Percentiles rank a stretch among this genome's conserved stretches.
Conservation (phyloP, 2,113 vertebrate species). For the Illadopsis cleaveri region DNA sequence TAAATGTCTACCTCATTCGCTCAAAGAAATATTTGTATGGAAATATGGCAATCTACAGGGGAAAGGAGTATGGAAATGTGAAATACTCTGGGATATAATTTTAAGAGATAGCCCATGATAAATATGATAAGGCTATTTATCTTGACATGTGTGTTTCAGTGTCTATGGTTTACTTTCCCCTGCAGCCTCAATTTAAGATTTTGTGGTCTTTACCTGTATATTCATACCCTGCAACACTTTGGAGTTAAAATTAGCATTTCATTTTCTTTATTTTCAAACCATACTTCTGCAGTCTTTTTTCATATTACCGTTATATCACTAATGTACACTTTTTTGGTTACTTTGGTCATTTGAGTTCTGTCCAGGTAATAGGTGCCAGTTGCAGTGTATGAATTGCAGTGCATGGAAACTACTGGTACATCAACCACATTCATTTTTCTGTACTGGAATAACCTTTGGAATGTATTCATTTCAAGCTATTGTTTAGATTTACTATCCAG, state of each 20-base stretch:
- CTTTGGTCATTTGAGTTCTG: background rate
- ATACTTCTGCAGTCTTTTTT: background rate
- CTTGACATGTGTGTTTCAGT: background rate
- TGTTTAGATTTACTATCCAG: constrained; percentile 57
- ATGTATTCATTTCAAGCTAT: background rate
- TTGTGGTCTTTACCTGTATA: background rate
- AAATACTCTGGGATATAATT: background rate
- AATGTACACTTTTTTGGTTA: background rate
- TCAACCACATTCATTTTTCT: background rate
- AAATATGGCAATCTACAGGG: background rate
- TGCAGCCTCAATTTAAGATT: background rate
- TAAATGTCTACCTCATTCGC: background rate
- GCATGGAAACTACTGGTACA: background rate
- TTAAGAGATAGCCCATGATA: background rate
- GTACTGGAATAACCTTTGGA: background rate
- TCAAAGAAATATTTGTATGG: background rate
- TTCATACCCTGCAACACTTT: background rate
- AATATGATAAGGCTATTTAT: background rate
- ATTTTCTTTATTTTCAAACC: background rate
- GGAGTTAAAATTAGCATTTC: background rate
- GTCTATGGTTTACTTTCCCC: background rate
- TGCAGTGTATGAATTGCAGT: background rate
- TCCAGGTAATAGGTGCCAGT: background rate
- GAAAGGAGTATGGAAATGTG: background rate
- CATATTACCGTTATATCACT: background rate